A percentile compares a stretch with the other conserved stretches of the same genome.
phyloP scores from a whole-genome alignment of 2,888 invertebrate genomes.

The Lordiphosa fenestrarum region DNA sequence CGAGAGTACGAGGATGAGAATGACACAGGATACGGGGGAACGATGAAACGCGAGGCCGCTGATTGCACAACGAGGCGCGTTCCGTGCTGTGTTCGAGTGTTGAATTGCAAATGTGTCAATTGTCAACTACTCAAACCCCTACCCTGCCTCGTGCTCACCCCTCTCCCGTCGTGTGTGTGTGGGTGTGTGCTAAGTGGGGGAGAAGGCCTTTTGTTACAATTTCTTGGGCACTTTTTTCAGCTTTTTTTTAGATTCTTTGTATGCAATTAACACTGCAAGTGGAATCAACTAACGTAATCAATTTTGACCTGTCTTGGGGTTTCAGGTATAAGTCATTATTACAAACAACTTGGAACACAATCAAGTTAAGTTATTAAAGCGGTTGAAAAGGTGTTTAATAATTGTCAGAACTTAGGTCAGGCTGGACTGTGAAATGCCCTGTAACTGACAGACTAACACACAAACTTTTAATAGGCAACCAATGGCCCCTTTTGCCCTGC shows the following conservation, averaged over 20 bases:
- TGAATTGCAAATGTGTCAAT: slow-evolving; percentile 76
- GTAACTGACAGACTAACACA: too few relatives aligned
- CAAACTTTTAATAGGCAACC: too few relatives aligned
- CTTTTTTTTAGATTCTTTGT: slow-evolving; percentile 35
- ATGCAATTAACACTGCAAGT: slow-evolving; percentile 72
- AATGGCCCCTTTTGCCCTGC: too few relatives aligned
- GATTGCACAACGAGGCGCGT: slow-evolving; percentile 48
- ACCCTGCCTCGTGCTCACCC: not conserved
- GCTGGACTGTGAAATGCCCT: too few relatives aligned
- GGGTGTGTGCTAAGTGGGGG: slow-evolving; percentile 5
- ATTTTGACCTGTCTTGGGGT: not conserved
- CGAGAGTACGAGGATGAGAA: slow-evolving; percentile 10
- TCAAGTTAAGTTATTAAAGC: slow-evolving; percentile 23
- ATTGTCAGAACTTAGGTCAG: too few relatives aligned
- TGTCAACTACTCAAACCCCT: slow-evolving; percentile 53
- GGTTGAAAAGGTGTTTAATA: not conserved
- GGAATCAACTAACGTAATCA: slow-evolving; percentile 19
- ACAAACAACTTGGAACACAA: not conserved
- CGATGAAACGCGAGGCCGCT: slow-evolving; percentile 37
- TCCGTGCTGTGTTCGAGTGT: slow-evolving; percentile 53
- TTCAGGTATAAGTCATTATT: not conserved
- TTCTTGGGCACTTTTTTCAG: slow-evolving; percentile 59
- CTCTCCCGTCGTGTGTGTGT: slow-evolving; percentile 9
- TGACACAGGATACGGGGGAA: not conserved
- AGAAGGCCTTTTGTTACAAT: slow-evolving; percentile 58